Base-by-base conservation (phyloP, 2,113 vertebrate species). In the Lucifuga dentata region DNA sequence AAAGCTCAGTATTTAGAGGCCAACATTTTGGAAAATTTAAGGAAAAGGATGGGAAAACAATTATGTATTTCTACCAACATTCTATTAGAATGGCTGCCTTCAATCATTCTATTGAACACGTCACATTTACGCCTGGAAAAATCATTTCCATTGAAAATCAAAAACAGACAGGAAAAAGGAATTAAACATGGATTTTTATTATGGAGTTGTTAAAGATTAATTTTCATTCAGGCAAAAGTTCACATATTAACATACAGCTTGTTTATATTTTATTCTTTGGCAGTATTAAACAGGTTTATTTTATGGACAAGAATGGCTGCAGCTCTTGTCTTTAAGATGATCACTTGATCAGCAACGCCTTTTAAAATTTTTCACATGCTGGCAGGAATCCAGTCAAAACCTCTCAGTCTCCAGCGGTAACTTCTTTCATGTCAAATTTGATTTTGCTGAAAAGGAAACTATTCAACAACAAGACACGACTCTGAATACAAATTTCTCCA, bases 401-500 rank as follows among this genome's bases (percentile, higher is more conserved):
- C 10, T 2, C 17, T 8, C 32, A 15, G 29, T 61, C 21, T 45
- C 26, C 5, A 12, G 39, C 26, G 2, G 36, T 7, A 38, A 45
- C 16, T 59, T 53, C 41, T 58, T 29, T 56, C n/a, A 19, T 32
- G 59, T 64, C 65, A 70, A 50, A 45, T 77, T 77, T 58, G 21
- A 51, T 49, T 80, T 62, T 41, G 57, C 68, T 80, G 68, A 23
- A 1, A 12, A 17, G 35, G 49, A 53, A 60, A 75, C 55, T 51
- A 51, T 59, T 45, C 9, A 17, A 16, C 33, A 11, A 74, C 52
- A 74, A 56, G 38, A 60, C 45, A 23, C 40, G 57, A 46, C 58
- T 68, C 23, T 3, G 52, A 75, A 65, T 55, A 62, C 21, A 62
- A 39, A 69, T 67, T 15, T 13, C 33, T 19, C 73, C 50, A 76